Evolutionary conservation across 2,888 invertebrate genomes (phyloP).

Genomic region (Dichetophora obliterata): DNA sequence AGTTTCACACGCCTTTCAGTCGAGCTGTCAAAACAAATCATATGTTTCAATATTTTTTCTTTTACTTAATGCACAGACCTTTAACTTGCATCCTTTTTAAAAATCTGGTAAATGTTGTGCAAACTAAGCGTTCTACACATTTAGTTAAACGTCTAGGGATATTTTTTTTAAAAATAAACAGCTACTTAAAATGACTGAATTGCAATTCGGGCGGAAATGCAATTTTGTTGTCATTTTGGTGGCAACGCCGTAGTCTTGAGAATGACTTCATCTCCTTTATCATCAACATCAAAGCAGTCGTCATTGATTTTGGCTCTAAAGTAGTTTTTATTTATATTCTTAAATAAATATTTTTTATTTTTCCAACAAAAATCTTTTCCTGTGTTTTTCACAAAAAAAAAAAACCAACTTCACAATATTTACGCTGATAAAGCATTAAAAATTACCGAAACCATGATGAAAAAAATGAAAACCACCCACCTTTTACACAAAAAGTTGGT

Average conservation of each 20-base stretch:
- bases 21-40: neutral
- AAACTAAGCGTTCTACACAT: constrained; percentile 21
- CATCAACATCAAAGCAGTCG: neutral
- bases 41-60: constrained; percentile 26
- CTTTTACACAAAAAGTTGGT: constrained; percentile 2
- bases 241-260: neutral
- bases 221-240: constrained; percentile 27
- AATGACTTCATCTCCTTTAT: no score
- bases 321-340: neutral
- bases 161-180: constrained; percentile 38
- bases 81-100: constrained; percentile 51
- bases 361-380: neutral
- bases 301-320: neutral
- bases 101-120: constrained; percentile 50
- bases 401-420: neutral
- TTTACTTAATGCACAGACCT: neutral
- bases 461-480: constrained; percentile 14
- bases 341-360: neutral
- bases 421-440: constrained; percentile 60
- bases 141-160: constrained; percentile 35
- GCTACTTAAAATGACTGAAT: neutral
- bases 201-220: constrained; percentile 31
- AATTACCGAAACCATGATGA: constrained; percentile 57
- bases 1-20: constrained; percentile 6
- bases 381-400: neutral